Evolutionary conservation across 2,888 invertebrate genomes (phyloP), one percentile per base, ranked within the genome.

Genomic region (Caenorhabditis wallacei): DNA sequence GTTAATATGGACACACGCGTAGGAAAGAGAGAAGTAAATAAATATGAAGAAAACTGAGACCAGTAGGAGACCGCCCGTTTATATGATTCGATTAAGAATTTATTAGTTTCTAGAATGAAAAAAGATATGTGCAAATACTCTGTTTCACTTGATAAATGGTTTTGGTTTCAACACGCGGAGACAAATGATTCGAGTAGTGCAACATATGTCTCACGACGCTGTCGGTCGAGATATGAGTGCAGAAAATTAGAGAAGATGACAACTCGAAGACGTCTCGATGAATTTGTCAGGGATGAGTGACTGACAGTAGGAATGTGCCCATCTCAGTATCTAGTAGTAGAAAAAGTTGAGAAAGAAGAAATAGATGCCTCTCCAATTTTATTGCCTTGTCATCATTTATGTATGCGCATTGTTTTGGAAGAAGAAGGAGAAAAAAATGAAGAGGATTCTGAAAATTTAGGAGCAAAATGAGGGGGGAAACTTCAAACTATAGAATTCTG

Each of bases 81-180:
- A 35, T 59, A 79, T 79, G 74, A 80, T 80, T 80, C 66, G 63
- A 80, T 80, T 80, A 80, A 80, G 69, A 80, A 80, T 80, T 74
- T 74, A 80, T 80, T 80, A 69, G 69, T 24, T 74, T 68, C 43
- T 26, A 2, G 57, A 20, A 64, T 22, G 8, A 56, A 37, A 53
- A 74, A 63, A 61, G 26, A 74, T 72, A 74, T 74, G 64, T 66
- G 57, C 56, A 64, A 74, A 64, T 37, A 74, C 74, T 46, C 57
- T 74, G 61, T 59, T 57, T 37, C 59, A n/a, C n/a, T 56, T 66
- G 74, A 74, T 74, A 66, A 74, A 74, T 74, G 16, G 64, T 22
- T 20, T 43, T 13, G 30, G 30, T 40, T 37, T 40, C 46, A 40
- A 40, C 40, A 30, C 35, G n/a, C n/a, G 43, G 56, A 37, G 61